Evolutionary conservation across 2,113 vertebrate species (phyloP), one percentile per base, ranked within the genome.

Genomic region (Thomomys bottae): DNA sequence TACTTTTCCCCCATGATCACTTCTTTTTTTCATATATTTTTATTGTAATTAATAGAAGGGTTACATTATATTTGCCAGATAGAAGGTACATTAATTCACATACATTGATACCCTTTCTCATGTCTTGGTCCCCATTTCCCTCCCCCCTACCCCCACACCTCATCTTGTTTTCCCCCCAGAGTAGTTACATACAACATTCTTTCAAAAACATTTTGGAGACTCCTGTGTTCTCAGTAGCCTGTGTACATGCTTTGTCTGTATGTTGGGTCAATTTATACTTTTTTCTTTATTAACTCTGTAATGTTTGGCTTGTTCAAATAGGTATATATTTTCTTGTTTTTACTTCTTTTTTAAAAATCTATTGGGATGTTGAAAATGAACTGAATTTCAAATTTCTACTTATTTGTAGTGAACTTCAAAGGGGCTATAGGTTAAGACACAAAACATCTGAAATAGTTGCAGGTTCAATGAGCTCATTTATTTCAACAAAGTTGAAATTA

Each of bases 311-410:
- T 81, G 30, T 67, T 80, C 11, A 68, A 75, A 75, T 71, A 17
- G 78, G 7, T 36, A 28, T 8, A 5, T 77, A 84, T 71, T 95
- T 73, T 93, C 11, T 21, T 28, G 40, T 88, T 54, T 54, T 54
- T 90, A 57, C 76, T 90, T 54, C 49, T 17, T 54, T 17, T 54
- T 92, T 57, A 54, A 84, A 89, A 95, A 68, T 3, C 5, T 30
- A 95, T 0, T 8, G 38, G 78, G 3, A 6, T 42, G 54, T 4
- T 87, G 40, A 78, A 87, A 93, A 73, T 80, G 28, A 81, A 34
- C 40, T 67, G 10, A 84, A 80, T 18, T 76, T 72, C 30, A 77
- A 76, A 30, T 57, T 59, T 82, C 21, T 3, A 42, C 32, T 78
- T 76, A 3, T 78, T 64, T 71, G 5, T 36, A 1, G 38, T 70